Base-by-base conservation (phyloP, 2,888 invertebrate genomes). In the Pterostichus madidus region DNA sequence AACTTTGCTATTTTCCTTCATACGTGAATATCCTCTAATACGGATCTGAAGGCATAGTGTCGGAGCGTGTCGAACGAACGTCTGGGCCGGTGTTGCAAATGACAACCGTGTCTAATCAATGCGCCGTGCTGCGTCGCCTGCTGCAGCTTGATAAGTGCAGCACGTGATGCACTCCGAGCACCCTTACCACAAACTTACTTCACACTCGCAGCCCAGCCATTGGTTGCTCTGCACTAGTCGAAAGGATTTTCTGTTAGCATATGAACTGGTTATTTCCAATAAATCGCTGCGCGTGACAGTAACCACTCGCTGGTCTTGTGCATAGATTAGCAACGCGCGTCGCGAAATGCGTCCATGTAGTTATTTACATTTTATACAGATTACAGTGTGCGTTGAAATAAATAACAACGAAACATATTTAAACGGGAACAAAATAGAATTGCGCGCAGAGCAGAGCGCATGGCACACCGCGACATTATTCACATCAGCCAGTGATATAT, bases 31-130 rank as follows among this genome's bases (percentile, higher is more conserved):
- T 39, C 39, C 8, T 39, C 39, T 1, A 39, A 8, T 39, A 32
- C 64, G 32, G 64, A 32, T 35, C 64, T 35, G 64, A 49, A 49
- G 49, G n/a, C 4, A 5, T 49, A n/a, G 56, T 56, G 56, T 8
- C 44, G 39, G 17, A 39, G 39, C 68, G 68, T 71, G 68, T 71
- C 68, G 68, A 71, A 39, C 39, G 39, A n/a, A 39, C 68, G 68
- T 71, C 68, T 44, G 56, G 56, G 31, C 71, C 80, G 80, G 80
- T 80, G 80, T 80, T 80, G 80, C 73, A 80, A 80, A 53, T 83
- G 83, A 83, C 83, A 83, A 64, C 52, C 83, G 46, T 68, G 83
- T 83, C 83, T 83, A 83, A 83, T 83, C 83, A 83, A 83, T 83
- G 81, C 64, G 39, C 39, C 68, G 53, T 56, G 31, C 80, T 61